Conservation (phyloP, 1,140 invertebrate genomes). For the Dendroctonus valens region DNA sequence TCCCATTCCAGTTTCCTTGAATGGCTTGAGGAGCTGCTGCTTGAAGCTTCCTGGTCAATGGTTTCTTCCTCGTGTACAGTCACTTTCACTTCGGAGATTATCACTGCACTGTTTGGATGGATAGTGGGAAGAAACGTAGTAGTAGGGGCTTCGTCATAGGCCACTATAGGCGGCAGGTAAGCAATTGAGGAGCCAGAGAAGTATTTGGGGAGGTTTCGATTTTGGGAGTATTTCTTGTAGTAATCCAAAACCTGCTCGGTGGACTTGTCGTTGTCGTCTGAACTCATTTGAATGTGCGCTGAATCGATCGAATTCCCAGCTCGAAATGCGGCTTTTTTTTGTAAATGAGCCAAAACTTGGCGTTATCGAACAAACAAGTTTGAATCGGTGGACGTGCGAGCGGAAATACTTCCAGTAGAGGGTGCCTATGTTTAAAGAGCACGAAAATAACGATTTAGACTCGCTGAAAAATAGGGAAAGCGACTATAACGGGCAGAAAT, state of each 20-base stretch:
- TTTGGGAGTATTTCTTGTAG: constrained; percentile 45
- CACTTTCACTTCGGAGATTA: constrained; percentile 4
- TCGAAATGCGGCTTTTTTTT: too few relatives aligned
- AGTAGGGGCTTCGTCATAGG: not conserved
- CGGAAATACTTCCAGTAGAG: too few relatives aligned
- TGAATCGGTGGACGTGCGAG: too few relatives aligned
- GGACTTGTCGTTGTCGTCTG: constrained; percentile 34
- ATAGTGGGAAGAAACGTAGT: not conserved
- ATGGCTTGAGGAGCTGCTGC: constrained; percentile 42
- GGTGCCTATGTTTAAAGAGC: too few relatives aligned
- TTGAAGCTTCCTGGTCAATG: constrained; percentile 41
- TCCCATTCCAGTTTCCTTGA: constrained; percentile 71
- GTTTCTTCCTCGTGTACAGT: not conserved
- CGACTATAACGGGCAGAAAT: too few relatives aligned
- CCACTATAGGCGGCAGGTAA: constrained; percentile 33
- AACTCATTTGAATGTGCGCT: constrained; percentile 29
- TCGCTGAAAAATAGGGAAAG: too few relatives aligned
- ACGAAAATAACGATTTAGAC: too few relatives aligned
- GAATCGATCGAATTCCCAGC: too few relatives aligned
- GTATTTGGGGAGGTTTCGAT: constrained; percentile 44
- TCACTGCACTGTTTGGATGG: not conserved
- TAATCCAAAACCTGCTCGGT: constrained; percentile 45
- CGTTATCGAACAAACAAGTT: too few relatives aligned
- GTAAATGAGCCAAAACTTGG: too few relatives aligned
- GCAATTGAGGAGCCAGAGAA: constrained; percentile 42